Evolutionary conservation across 2,888 invertebrate genomes (phyloP).

Genomic region (Synanthedon myopaeformis): DNA sequence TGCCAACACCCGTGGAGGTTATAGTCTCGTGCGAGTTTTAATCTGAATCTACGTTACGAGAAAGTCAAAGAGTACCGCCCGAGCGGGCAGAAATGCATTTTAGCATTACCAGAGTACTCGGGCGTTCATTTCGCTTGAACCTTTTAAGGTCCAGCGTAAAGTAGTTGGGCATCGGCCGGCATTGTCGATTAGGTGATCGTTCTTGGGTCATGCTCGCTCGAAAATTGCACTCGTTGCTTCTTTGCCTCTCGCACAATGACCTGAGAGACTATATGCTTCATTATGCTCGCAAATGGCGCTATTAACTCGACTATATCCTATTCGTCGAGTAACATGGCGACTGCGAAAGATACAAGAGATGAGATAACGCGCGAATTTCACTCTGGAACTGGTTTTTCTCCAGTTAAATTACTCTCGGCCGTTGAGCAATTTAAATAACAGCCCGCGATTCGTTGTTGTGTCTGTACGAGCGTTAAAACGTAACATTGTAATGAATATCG

Average conservation of each 20-base stretch:
- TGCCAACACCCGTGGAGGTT: conserved; percentile 5
- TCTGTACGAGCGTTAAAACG: conserved; percentile 35
- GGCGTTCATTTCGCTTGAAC: conserved; percentile 40
- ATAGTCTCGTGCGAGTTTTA: conserved; percentile 19
- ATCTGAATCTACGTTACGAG: conserved; percentile 42
- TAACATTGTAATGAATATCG: conserved; percentile 38
- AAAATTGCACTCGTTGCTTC: conserved; percentile 45
- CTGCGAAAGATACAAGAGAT: conserved; percentile 14
- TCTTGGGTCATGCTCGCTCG: conserved; percentile 29
- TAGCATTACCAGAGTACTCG: conserved; percentile 42
- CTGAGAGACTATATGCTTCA: conserved; percentile 26
- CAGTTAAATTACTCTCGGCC: conserved; percentile 35
- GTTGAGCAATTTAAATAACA: conserved; percentile 48
- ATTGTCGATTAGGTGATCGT: conserved; percentile 16
- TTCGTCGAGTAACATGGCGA: conserved; percentile 21
- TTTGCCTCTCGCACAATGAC: conserved; percentile 38
- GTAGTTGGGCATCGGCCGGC: conserved; percentile 7
- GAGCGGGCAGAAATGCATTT: conserved; percentile 50
- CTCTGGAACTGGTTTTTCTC: conserved; percentile 38
- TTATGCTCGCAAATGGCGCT: conserved; percentile 20
- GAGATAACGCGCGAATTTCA: conserved; percentile 39
- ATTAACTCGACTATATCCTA: conserved; percentile 27
- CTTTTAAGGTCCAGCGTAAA: conserved; percentile 22
- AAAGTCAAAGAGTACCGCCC: conserved; percentile 49
- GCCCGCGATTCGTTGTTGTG: conserved; percentile 36